Conservation (phyloP, 2,888 invertebrate species). For the Netelia virgata region DNA sequence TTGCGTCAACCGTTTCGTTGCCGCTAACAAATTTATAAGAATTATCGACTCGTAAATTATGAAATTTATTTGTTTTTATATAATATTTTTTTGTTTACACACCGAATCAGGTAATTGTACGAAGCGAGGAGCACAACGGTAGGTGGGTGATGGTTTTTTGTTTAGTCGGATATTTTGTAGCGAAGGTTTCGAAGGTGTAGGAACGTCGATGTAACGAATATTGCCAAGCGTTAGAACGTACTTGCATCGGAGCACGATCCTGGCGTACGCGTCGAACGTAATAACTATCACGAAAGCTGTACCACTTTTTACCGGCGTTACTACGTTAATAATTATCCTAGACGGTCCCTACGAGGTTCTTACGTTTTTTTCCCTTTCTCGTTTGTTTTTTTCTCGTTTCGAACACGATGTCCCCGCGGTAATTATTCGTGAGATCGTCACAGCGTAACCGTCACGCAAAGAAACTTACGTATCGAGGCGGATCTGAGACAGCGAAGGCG, state of each 20-base stretch:
- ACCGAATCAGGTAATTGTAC: too few species aligned
- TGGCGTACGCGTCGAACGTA: slow-evolving; percentile 13
- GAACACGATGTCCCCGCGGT: slow-evolving; percentile 48
- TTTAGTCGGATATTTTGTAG: too few species aligned
- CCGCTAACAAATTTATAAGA: too few species aligned
- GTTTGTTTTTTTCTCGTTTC: slow-evolving; percentile 40
- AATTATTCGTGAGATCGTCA: slow-evolving; percentile 64
- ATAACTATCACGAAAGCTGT: slow-evolving; percentile 51
- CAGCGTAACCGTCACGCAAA: slow-evolving; percentile 68
- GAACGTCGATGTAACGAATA: slow-evolving; percentile 14
- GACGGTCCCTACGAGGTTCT: slow-evolving; percentile 25
- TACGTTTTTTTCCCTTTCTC: slow-evolving; percentile 23
- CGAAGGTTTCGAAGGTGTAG: not conserved
- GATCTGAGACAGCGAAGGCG: slow-evolving; percentile 31
- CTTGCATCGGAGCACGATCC: slow-evolving; percentile 13
- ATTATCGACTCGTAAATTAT: too few species aligned
- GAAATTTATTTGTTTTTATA: too few species aligned
- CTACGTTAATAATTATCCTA: slow-evolving; percentile 48
- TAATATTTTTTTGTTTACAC: too few species aligned
- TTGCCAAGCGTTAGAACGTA: not conserved
- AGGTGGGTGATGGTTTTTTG: too few species aligned
- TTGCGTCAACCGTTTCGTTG: too few species aligned
- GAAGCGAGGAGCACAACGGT: too few species aligned
- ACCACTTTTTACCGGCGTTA: slow-evolving; percentile 48
- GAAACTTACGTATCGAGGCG: slow-evolving; percentile 52